These are phyloP conservation scores for Gobio occitaniae DNA, from an alignment of 2,797 vertebrate genomes.

Conservation along the genomic window DNA sequence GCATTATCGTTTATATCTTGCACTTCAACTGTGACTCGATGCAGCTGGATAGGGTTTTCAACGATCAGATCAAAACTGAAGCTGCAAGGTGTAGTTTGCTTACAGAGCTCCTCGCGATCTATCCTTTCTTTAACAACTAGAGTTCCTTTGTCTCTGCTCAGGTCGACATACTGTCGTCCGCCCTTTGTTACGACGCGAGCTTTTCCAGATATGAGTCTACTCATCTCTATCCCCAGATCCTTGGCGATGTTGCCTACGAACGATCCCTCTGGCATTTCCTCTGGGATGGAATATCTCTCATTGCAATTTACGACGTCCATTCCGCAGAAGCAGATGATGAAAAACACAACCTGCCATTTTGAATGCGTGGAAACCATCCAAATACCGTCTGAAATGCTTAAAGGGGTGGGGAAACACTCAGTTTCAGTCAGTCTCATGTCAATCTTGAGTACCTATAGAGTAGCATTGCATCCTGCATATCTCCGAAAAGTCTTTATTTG, in stretches of 20 bases:
- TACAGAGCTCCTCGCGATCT: constrained; percentile 75
- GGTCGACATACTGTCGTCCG: constrained; percentile 69
- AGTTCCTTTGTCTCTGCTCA: constrained; percentile 75
- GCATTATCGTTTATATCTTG: constrained; percentile 75
- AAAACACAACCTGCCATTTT: constrained; percentile 42
- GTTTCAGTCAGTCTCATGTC: no score
- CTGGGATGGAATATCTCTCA: constrained; percentile 72
- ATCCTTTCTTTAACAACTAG: constrained; percentile 73
- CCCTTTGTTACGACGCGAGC: constrained; percentile 60
- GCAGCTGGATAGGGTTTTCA: constrained; percentile 77
- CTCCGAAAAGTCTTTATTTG: no score
- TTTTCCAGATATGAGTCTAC: constrained; percentile 63
- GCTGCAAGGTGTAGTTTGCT: constrained; percentile 74
- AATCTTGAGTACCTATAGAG: no score
- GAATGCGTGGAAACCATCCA: neutral
- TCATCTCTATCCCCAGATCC: constrained; percentile 75
- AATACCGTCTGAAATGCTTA: neutral
- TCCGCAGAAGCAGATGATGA: constrained; percentile 28
- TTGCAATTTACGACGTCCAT: constrained; percentile 61
- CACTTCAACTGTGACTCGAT: constrained; percentile 73
- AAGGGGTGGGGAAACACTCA: no score
- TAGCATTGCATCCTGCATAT: no score
- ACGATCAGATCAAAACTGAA: constrained; percentile 76
- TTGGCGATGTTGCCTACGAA: constrained; percentile 73
- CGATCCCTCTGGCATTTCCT: constrained; percentile 73